Percentiles rank a stretch among this genome's conserved stretches.
Conservation (phyloP, 2,888 invertebrate genomes). For the Aspidapion aeneum region DNA sequence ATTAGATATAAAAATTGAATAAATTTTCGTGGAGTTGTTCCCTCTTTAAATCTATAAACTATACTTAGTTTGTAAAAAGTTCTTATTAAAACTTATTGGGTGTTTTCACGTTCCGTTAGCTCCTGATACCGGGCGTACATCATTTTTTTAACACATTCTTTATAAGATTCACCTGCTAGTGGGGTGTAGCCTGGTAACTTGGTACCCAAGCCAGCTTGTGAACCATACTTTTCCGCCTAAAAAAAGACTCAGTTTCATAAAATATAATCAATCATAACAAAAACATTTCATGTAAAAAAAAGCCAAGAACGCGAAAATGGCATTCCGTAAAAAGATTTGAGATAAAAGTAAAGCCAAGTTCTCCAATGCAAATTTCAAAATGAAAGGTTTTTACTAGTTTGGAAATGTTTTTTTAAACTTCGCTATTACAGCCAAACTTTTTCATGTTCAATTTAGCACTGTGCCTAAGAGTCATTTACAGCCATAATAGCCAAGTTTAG, state of each 20-base stretch:
- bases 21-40: neutral
- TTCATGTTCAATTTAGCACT: no score
- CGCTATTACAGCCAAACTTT: no score
- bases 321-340: no score
- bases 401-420: no score
- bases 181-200: slow-evolving; percentile 74
- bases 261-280: no score
- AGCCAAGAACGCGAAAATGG: no score
- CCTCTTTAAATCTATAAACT: no score
- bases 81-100: slow-evolving; percentile 19
- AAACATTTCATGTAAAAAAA: no score
- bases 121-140: slow-evolving; percentile 87
- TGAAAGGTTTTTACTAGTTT: neutral
- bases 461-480: no score
- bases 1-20: neutral
- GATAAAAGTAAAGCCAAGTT: no score
- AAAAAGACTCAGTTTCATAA: slow-evolving; percentile 34
- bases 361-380: neutral
- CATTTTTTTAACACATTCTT: slow-evolving; percentile 86
- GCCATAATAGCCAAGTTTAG: no score
- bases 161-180: slow-evolving; percentile 80
- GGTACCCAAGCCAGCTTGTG: slow-evolving; percentile 82
- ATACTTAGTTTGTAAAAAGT: no score
- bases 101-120: slow-evolving; percentile 59
- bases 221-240: slow-evolving; percentile 54